Conservation (phyloP, 2,797 vertebrate genomes). For the Vultur gryphus region DNA sequence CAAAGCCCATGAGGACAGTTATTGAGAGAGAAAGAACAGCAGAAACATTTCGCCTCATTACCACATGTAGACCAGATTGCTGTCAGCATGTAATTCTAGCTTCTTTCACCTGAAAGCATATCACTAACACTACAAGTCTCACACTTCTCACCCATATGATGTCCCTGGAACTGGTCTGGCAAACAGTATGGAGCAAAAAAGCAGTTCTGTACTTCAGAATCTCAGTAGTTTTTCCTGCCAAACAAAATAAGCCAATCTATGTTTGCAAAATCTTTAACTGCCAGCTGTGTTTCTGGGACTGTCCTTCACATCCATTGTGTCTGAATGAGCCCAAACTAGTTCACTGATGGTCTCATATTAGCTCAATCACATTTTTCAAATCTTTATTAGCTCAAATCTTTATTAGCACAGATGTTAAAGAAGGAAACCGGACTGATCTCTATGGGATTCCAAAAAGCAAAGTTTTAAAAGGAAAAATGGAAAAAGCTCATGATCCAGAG, state of each 20-base stretch:
- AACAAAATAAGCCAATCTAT: neutral
- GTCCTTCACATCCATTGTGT: neutral
- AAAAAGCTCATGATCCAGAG: neutral
- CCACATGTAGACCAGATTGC: neutral
- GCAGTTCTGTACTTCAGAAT: neutral
- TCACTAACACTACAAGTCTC: neutral
- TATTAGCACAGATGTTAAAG: neutral
- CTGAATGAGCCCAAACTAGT: slow-evolving; percentile 8
- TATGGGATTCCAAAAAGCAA: neutral
- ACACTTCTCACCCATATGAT: neutral
- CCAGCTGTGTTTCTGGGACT: neutral
- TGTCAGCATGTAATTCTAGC: neutral
- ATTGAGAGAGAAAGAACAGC: neutral
- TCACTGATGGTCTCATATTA: neutral
- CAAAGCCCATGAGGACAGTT: neutral
- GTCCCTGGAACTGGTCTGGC: neutral
- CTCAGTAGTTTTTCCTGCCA: neutral
- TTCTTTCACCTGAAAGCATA: neutral
- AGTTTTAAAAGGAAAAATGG: neutral
- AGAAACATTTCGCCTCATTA: neutral
- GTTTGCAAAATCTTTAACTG: neutral
- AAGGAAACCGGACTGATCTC: neutral
- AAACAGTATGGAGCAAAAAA: neutral
- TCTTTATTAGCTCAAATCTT: slow-evolving; percentile 8
- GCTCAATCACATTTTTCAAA: neutral